phyloP scores from a whole-genome alignment of 2,888 invertebrate genomes.

The Electrophaes corylata region DNA sequence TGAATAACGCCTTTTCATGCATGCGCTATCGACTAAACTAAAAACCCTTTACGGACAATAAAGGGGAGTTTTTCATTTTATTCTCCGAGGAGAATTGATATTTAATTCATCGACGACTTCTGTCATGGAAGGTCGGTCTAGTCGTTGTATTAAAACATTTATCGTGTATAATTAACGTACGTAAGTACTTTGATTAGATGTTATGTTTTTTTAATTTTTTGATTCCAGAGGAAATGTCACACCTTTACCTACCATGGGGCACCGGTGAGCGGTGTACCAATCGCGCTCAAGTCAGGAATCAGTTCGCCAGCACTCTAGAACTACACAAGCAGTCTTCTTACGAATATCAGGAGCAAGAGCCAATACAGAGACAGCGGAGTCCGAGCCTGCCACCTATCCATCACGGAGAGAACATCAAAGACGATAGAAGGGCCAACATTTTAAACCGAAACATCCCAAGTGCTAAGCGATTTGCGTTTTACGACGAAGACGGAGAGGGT shows the following conservation, averaged over 20 bases:
- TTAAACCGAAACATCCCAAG: slow-evolving; percentile 73
- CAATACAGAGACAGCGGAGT: slow-evolving; percentile 81
- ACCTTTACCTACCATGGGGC: slow-evolving; percentile 91
- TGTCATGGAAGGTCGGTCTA: slow-evolving; percentile 65
- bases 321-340: slow-evolving; percentile 73
- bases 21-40: slow-evolving; percentile 77
- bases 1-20: slow-evolving; percentile 50
- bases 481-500: slow-evolving; percentile 85
- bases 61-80: slow-evolving; percentile 67
- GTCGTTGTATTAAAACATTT: slow-evolving; percentile 33
- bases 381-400: slow-evolving; percentile 89
- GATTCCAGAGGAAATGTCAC: slow-evolving; percentile 91
- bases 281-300: slow-evolving; percentile 72
- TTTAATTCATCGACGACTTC: slow-evolving; percentile 65
- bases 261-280: slow-evolving; percentile 77
- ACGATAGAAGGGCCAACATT: slow-evolving; percentile 61
- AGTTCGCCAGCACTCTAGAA: slow-evolving; percentile 78
- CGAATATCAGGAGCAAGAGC: slow-evolving; percentile 75
- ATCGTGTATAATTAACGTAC: slow-evolving; percentile 6
- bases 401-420: slow-evolving; percentile 64
- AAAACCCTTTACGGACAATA: slow-evolving; percentile 63
- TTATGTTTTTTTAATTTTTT: slow-evolving; percentile 30
- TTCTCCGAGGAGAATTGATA: slow-evolving; percentile 50
- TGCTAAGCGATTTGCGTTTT: slow-evolving; percentile 76
- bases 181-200: not conserved